These are phyloP conservation scores for Abscondita cerata DNA, from an alignment of 2,888 invertebrate species.

Conservation along the genomic window DNA sequence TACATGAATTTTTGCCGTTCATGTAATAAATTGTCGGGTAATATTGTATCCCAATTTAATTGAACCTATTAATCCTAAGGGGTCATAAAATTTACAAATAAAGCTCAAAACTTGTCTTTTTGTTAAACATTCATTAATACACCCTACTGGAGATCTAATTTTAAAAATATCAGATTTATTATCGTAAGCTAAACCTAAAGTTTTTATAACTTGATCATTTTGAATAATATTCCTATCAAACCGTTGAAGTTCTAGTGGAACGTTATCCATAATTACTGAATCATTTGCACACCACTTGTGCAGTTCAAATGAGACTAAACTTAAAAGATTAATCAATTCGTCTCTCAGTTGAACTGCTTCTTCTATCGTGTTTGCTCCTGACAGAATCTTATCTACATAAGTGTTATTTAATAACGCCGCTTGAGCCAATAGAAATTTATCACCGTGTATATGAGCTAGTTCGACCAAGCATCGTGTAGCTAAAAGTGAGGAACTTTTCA, in stretches of 20 bases:
- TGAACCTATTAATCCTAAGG: not conserved
- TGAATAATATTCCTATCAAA: too few species aligned
- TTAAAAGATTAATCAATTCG: slow-evolving; percentile 2
- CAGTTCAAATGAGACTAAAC: not conserved
- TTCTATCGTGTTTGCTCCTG: not conserved
- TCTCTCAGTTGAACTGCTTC: not conserved
- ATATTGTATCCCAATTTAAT: not conserved
- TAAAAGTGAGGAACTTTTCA: not conserved
- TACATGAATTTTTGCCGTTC: not conserved
- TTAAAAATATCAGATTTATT: not conserved
- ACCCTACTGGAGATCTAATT: too few species aligned
- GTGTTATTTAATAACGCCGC: slow-evolving; percentile 2
- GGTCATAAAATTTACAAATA: not conserved
- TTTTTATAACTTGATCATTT: too few species aligned
- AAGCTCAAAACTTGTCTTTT: not conserved
- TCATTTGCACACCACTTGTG: slow-evolving; percentile 10
- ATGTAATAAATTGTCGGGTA: not conserved
- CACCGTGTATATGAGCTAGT: not conserved
- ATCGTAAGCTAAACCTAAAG: too few species aligned
- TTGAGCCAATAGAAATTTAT: not conserved
- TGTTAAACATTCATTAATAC: not conserved
- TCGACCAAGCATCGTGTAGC: not conserved
- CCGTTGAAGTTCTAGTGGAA: too few species aligned
- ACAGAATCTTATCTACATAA: slow-evolving; percentile 9
- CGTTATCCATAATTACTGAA: not conserved